Percentiles rank a stretch among this genome's conserved stretches.
These are phyloP conservation scores for Mimas tiliae DNA, from an alignment of 2,888 invertebrate genomes.

Conservation along the genomic window DNA sequence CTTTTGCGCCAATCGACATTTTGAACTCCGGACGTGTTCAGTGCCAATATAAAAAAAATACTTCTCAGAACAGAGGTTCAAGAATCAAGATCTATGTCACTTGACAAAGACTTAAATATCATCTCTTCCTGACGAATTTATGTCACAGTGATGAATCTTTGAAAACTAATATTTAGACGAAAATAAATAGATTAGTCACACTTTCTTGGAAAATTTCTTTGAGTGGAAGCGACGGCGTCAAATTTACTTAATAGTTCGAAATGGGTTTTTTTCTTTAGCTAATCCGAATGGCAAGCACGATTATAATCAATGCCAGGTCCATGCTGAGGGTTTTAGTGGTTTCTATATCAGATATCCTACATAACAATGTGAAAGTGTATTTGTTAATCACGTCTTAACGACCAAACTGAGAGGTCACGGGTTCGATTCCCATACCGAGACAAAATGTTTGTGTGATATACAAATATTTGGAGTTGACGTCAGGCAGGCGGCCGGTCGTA, in stretches of 20 bases:
- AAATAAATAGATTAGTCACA: constrained; percentile 24
- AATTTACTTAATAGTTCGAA: not conserved
- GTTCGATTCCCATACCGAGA: too few relatives aligned
- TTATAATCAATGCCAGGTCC: too few relatives aligned
- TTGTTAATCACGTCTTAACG: too few relatives aligned
- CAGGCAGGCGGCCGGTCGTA: too few relatives aligned
- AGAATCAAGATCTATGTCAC: constrained; percentile 79
- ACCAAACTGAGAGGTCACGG: too few relatives aligned
- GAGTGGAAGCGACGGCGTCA: not conserved
- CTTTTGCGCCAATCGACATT: constrained; percentile 58
- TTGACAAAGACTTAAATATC: constrained; percentile 59
- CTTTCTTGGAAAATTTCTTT: constrained; percentile 14
- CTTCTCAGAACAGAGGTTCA: constrained; percentile 77
- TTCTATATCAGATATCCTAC: too few relatives aligned
- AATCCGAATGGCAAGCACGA: too few relatives aligned
- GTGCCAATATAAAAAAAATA: constrained; percentile 73
- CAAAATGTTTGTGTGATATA: too few relatives aligned
- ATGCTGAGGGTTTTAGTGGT: too few relatives aligned
- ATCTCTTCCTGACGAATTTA: constrained; percentile 56
- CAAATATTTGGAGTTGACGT: too few relatives aligned
- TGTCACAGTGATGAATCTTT: constrained; percentile 39
- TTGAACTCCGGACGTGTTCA: constrained; percentile 69
- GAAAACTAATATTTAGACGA: constrained; percentile 17
- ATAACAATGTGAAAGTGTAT: too few relatives aligned
- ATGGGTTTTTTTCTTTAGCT: not conserved